Evolutionary conservation across 2,888 invertebrate species (phyloP), one percentile per base, ranked within the genome.

Genomic region (Tillus elongatus): DNA sequence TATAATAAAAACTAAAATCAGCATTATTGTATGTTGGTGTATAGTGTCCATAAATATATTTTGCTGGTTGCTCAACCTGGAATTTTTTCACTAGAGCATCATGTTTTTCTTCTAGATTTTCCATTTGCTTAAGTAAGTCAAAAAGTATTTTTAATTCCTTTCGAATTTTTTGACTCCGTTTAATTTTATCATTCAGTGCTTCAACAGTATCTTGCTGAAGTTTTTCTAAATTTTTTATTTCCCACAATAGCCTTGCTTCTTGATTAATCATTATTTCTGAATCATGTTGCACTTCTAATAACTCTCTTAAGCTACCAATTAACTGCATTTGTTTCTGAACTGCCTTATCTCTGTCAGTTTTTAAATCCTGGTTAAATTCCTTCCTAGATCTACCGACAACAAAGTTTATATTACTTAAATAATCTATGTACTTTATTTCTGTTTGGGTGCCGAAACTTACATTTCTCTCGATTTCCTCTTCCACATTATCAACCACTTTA

Each of bases 381-480:
- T 70, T 69, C 3, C 71, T 69, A 9, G 70, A 71, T 51, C 71
- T 72, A 36, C 72, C 71, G 51, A 71, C 69, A 31, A 72, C 70
- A 1, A 75, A 73, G 48, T 73, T 71, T 39, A 75, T 69, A 2
- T 70, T 69, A 6, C 54, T 44, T 6, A 63, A 42, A 27, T 45
- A 53, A 30, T 62, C 54, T 1, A 73, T 70, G 52, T 71, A 70
- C 19, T 68, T 67, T 46, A 72, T 71, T 57, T 74, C 73, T 2
- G 70, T 69, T 44, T 69, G 43, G 10, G 69, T 66, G 43, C 70
- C 67, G 15, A 69, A 57, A 8, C 67, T 59, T 33, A 66, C 66
- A 11, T 71, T 71, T 42, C 71, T 70, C 37, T 58, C 54, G 9
- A 63, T 53, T 3, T 53, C 48, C 15, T 58, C 53, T n/a, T 52